phyloP scores from a whole-genome alignment of 2,113 vertebrate genomes.

The Pristiophorus japonicus region DNA sequence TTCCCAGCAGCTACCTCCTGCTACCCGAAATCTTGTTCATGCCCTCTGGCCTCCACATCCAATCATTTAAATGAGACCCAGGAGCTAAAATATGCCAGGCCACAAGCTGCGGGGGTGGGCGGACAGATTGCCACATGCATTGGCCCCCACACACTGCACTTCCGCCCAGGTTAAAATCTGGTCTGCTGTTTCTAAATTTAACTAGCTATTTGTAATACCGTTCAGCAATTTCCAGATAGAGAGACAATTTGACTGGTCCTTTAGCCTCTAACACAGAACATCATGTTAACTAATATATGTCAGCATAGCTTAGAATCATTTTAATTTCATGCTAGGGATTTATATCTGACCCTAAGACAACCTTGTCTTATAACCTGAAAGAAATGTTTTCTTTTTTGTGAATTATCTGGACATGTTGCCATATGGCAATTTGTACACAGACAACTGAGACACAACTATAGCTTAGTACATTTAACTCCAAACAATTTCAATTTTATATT shows the following conservation, averaged over 20 bases:
- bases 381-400: background rate
- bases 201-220: too few species aligned
- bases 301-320: background rate
- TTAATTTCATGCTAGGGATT: background rate
- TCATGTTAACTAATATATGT: background rate
- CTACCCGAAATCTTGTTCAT: background rate
- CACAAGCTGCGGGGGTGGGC: too few species aligned
- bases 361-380: background rate
- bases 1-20: background rate
- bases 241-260: background rate
- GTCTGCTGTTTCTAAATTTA: background rate
- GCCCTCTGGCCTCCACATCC: background rate
- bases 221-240: conserved; percentile 19
- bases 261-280: background rate
- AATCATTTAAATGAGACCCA: background rate
- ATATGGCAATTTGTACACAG: too few species aligned
- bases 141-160: background rate
- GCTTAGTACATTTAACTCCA: background rate
- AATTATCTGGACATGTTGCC: background rate
- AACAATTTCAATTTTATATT: background rate
- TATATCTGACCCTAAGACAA: background rate
- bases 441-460: background rate
- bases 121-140: background rate
- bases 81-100: background rate
- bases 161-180: background rate